These are phyloP conservation scores for Sycophila texana DNA, from an alignment of 2,888 invertebrate genomes.

Conservation along the genomic window DNA sequence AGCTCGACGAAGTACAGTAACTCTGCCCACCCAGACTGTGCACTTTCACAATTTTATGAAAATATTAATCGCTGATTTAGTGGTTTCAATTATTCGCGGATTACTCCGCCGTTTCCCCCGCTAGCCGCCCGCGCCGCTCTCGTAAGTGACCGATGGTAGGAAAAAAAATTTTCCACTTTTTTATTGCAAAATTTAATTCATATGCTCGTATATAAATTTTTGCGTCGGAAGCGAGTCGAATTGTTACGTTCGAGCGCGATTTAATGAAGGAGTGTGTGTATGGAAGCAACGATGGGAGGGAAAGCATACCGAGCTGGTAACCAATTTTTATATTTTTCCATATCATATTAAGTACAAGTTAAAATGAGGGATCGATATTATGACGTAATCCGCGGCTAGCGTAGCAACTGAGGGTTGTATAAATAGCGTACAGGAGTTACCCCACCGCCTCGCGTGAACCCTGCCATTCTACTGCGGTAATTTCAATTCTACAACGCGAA, in stretches of 20 bases:
- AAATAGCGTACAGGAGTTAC: constrained; percentile 11
- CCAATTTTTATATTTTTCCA: neutral
- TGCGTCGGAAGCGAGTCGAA: too few species aligned
- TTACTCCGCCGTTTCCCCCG: neutral
- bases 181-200: constrained; percentile 7
- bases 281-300: neutral
- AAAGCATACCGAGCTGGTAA: too few species aligned
- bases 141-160: too few species aligned
- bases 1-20: constrained; percentile 12
- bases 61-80: constrained; percentile 39
- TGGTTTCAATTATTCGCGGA: constrained; percentile 15
- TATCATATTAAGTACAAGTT: neutral
- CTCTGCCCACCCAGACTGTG: neutral
- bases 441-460: constrained; percentile 26
- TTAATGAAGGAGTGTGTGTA: too few species aligned
- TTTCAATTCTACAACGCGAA: neutral
- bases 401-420: constrained; percentile 5
- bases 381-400: neutral
- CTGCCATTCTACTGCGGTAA: constrained; percentile 22
- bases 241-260: too few species aligned
- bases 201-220: neutral
- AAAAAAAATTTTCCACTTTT: neutral
- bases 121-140: too few species aligned
- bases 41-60: constrained; percentile 41
- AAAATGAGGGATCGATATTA: constrained; percentile 12